These are phyloP conservation scores for Daubentonia madagascariensis DNA, from an alignment of 2,113 vertebrate species.

Conservation along the genomic window DNA sequence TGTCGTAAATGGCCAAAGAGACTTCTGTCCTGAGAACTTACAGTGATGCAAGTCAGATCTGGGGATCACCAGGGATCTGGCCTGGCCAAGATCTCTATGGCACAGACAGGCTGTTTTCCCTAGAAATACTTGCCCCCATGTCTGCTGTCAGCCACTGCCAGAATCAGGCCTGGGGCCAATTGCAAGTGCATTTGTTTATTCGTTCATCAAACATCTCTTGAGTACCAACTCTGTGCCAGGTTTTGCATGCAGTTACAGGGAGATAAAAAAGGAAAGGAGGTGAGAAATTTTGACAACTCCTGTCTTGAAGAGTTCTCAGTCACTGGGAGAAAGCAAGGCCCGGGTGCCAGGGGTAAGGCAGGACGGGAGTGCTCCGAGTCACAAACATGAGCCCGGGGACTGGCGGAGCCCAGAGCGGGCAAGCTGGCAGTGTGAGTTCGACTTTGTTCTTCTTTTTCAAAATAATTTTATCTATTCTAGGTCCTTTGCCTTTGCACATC, in stretches of 20 bases:
- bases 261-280: background rate
- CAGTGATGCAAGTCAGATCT: background rate
- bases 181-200: background rate
- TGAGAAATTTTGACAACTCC: background rate
- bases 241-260: background rate
- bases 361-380: accelerated
- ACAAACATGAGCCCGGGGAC: too few species aligned
- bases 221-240: accelerated
- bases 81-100: background rate
- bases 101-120: too few species aligned
- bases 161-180: background rate
- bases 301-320: background rate
- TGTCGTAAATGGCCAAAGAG: background rate
- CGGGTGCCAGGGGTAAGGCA: accelerated
- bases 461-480: background rate
- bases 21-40: background rate
- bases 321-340: background rate
- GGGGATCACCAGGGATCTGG: accelerated
- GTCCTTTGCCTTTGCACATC: background rate
- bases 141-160: background rate
- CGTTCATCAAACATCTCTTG: accelerated
- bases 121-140: background rate
- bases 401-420: background rate
- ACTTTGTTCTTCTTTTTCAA: background rate
- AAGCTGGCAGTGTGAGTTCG: background rate